These are phyloP conservation scores for Gasteruption jaculator DNA, from an alignment of 2,888 invertebrate genomes.

Conservation along the genomic window DNA sequence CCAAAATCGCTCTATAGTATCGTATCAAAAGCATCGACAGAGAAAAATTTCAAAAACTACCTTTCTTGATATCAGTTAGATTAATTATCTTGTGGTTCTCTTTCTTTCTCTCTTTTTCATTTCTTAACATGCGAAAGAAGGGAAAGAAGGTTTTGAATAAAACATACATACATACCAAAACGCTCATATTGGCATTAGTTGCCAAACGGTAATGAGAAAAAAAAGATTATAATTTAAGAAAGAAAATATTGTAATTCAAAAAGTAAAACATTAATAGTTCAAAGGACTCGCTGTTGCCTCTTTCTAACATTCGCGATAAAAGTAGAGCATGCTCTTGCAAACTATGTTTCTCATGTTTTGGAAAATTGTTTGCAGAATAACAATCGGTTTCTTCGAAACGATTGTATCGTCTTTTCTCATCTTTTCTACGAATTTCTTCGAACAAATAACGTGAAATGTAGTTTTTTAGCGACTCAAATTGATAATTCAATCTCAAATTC, in stretches of 20 bases:
- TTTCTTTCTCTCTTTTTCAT: too few species aligned
- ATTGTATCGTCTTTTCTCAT: too few species aligned
- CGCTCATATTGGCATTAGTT: slow-evolving; percentile 19
- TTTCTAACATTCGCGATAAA: slow-evolving; percentile 12
- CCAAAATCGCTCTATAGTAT: slow-evolving; percentile 23
- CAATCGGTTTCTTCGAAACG: slow-evolving; percentile 5
- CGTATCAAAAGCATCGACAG: slow-evolving; percentile 20
- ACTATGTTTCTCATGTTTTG: slow-evolving; percentile 21
- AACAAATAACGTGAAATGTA: too few species aligned
- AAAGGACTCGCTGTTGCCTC: slow-evolving; percentile 13
- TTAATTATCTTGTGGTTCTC: too few species aligned
- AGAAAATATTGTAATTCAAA: slow-evolving; percentile 12
- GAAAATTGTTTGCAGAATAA: slow-evolving; percentile 4
- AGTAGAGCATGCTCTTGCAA: slow-evolving; percentile 39
- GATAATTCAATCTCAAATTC: too few species aligned
- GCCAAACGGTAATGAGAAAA: slow-evolving; percentile 8
- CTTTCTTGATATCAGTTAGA: too few species aligned
- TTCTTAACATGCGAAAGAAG: slow-evolving; percentile 31
- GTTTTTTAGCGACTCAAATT: too few species aligned
- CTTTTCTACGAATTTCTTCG: too few species aligned
- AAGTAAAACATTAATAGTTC: slow-evolving; percentile 16
- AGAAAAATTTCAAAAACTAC: too few species aligned
- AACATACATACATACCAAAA: slow-evolving; percentile 27
- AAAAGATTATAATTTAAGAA: slow-evolving; percentile 8
- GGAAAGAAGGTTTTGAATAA: slow-evolving; percentile 20